Evolutionary conservation across 2,797 vertebrate genomes (phyloP).

Genomic region (Cuculus canorus): DNA sequence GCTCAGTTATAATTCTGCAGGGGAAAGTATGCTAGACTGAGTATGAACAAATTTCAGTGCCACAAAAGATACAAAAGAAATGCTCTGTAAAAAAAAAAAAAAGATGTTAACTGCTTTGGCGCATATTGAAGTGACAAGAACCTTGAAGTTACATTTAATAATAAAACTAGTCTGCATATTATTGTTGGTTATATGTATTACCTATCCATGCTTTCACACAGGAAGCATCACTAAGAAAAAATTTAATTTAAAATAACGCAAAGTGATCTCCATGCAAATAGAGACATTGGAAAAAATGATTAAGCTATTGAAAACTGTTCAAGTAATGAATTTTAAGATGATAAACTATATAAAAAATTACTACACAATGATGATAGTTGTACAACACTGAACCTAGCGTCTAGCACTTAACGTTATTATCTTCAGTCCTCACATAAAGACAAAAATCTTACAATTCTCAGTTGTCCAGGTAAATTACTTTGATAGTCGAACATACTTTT

Average conservation of each 20-base stretch:
- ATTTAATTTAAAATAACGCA: background rate
- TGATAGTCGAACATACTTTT: background rate
- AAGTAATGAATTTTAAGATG: background rate
- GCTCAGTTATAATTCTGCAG: background rate
- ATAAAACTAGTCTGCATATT: background rate
- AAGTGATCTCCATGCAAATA: background rate
- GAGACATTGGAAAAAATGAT: conserved; percentile 7
- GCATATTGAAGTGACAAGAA: background rate
- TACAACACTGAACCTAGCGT: background rate
- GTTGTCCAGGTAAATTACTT: background rate
- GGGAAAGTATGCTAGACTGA: background rate
- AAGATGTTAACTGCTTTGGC: background rate
- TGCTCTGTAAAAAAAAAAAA: background rate
- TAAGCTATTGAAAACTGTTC: background rate
- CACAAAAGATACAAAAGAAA: background rate
- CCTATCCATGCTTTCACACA: background rate
- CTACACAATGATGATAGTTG: background rate
- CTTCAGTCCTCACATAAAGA: background rate
- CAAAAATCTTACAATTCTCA: background rate
- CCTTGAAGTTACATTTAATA: background rate
- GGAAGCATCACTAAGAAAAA: background rate
- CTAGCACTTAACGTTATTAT: background rate
- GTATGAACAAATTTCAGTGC: background rate
- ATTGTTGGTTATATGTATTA: background rate
- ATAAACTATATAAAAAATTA: background rate